These are phyloP conservation scores for Watsonalla cultraria DNA, from an alignment of 2,888 invertebrate species.

Conservation along the genomic window DNA sequence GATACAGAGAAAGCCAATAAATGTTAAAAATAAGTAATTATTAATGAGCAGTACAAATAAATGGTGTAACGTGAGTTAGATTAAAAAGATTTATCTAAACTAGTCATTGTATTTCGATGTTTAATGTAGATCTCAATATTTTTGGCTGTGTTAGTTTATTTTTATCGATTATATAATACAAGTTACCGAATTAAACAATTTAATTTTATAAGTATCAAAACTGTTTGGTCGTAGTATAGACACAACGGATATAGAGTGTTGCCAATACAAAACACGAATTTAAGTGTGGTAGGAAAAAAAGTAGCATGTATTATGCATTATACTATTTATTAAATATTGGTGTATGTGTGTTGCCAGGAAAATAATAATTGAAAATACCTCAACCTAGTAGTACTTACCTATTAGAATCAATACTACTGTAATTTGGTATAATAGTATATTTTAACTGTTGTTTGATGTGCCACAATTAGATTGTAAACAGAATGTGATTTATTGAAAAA, in stretches of 20 bases:
- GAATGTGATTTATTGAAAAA: conserved; percentile 68
- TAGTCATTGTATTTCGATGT: conserved; percentile 41
- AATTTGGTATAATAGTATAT: conserved; percentile 39
- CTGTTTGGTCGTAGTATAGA: conserved; percentile 1
- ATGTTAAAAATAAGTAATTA: conserved; percentile 7
- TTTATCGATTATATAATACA: conserved; percentile 23
- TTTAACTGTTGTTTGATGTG: conserved; percentile 70
- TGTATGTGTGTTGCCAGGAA: conserved; percentile 13
- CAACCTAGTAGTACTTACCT: conserved; percentile 39
- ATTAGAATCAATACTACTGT: conserved; percentile 27
- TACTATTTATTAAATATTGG: neutral
- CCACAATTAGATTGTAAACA: conserved; percentile 68
- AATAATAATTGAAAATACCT: conserved; percentile 18
- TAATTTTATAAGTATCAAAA: conserved; percentile 6
- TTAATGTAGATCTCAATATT: conserved; percentile 56
- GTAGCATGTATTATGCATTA: neutral
- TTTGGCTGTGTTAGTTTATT: conserved; percentile 63
- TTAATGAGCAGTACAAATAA: conserved; percentile 12
- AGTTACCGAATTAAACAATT: conserved; percentile 17
- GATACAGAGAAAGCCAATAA: conserved; percentile 18
- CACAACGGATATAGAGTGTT: conserved; percentile 3
- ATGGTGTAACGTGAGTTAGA: conserved; percentile 11
- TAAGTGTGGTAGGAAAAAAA: conserved; percentile 7
- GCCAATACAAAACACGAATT: conserved; percentile 23
- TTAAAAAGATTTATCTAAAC: conserved; percentile 15